These are phyloP conservation scores for Smittia aterrima DNA, from an alignment of 2,888 invertebrate genomes.

Conservation along the genomic window DNA sequence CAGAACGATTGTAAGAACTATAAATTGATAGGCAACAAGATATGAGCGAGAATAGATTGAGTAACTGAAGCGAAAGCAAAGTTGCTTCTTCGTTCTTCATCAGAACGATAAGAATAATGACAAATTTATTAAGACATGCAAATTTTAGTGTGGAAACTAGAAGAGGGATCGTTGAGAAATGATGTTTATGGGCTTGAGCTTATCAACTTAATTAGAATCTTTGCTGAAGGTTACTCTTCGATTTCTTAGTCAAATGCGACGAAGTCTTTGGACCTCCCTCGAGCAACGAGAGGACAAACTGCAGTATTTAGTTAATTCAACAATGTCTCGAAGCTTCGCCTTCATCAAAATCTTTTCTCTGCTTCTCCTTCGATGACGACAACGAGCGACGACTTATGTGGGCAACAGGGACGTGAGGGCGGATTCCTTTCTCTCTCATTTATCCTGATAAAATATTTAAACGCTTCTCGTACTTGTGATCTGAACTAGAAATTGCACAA, in stretches of 20 bases:
- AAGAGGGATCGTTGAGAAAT: too few relatives aligned
- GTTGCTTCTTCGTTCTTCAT: not conserved
- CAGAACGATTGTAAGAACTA: constrained; percentile 17
- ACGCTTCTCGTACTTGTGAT: not conserved
- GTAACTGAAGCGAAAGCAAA: constrained; percentile 21
- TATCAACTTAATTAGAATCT: too few relatives aligned
- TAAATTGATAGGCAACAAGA: constrained; percentile 40
- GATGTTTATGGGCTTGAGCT: too few relatives aligned
- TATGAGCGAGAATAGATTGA: constrained; percentile 38
- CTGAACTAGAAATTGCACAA: not conserved
- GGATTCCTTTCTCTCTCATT: not conserved
- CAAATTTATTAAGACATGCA: constrained; percentile 41
- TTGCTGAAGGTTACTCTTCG: too few relatives aligned
- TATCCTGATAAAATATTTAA: constrained; percentile 22
- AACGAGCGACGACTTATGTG: too few relatives aligned
- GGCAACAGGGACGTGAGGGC: too few relatives aligned
- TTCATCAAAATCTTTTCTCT: not conserved
- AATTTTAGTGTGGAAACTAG: constrained; percentile 14
- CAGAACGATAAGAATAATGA: not conserved
- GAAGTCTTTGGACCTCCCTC: not conserved
- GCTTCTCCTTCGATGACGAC: not conserved
- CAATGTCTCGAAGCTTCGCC: not conserved
- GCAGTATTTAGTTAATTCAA: constrained; percentile 12
- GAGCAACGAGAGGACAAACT: not conserved
- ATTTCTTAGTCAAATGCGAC: too few relatives aligned